A percentile compares a stretch with the other conserved stretches of the same genome.
Evolutionary conservation across 2,888 invertebrate species (phyloP).

Genomic region (Anticlea derivata): DNA sequence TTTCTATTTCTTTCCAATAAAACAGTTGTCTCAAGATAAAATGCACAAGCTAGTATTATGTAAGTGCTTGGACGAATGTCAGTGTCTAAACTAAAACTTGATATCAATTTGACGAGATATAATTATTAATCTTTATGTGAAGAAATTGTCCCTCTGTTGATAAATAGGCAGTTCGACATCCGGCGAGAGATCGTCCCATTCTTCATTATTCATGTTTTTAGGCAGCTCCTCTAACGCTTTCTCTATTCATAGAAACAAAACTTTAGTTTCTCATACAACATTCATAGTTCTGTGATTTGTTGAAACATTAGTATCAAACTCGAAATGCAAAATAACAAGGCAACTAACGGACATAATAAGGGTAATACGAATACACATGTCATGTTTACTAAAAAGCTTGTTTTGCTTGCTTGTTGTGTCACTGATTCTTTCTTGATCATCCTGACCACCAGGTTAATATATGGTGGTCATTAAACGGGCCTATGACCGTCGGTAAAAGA

Average conservation of each 20-base stretch:
- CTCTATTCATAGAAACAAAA: constrained; percentile 70
- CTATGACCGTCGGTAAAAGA: no score
- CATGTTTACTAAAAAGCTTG: neutral
- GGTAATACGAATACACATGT: constrained; percentile 36
- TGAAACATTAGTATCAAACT: constrained; percentile 29
- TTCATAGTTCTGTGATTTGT: neutral
- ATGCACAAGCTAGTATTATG: neutral
- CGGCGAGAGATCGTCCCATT: constrained; percentile 90
- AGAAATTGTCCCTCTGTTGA: constrained; percentile 94
- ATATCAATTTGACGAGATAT: neutral
- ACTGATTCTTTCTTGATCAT: no score
- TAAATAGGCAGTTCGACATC: constrained; percentile 91
- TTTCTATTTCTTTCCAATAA: neutral
- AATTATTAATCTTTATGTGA: constrained; percentile 69
- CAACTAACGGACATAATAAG: constrained; percentile 37
- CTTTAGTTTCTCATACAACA: constrained; percentile 19
- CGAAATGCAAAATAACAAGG: constrained; percentile 52
- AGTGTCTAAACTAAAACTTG: no score
- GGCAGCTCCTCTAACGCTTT: constrained; percentile 91
- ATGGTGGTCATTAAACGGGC: no score
- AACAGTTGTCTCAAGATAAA: neutral
- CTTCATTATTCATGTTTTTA: constrained; percentile 80
- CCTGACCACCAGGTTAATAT: no score
- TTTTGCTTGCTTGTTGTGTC: no score
- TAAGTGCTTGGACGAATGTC: no score